Evolutionary conservation across 2,888 invertebrate species (phyloP), one percentile per base, ranked within the genome.

Genomic region (Plutella xylostella): DNA sequence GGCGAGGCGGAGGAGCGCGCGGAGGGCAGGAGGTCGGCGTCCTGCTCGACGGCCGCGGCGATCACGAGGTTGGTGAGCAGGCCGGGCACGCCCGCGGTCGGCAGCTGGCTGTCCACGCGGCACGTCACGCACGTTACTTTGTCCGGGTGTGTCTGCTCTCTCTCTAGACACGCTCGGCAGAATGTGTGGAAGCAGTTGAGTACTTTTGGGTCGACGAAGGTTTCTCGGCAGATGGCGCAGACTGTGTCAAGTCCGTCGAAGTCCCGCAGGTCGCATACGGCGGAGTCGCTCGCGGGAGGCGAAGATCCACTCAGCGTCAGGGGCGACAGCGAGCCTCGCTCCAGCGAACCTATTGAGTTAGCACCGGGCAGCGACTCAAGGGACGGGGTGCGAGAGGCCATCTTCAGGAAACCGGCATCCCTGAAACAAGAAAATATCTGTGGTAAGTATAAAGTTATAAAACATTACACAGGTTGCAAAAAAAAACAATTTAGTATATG

Each of bases 371-470:
- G 88, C 85, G 94, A 95, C 88, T 94, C 95, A 87, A 94, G 87
- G 84, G 94, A 95, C 85, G 94, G 94, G 86, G 94, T 94, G 82
- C 88, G 88, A 85, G 94, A 93, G 89, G 93, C 94, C 94, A 94
- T 94, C 89, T 92, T 93, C 90, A 92, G 86, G 90, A 90, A 89
- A 90, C 90, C 91, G 88, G 90, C 91, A 91, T 91, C 90, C 91
- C 91, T 91, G 88, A 30, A 88, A 89, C 78, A 83, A 83, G 55
- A 66, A 63, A 72, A 64, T 62, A 48, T 55, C n/a, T n/a, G n/a
- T n/a, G n/a, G n/a, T n/a, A n/a, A n/a, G n/a, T n/a, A n/a, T n/a
- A n/a, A n/a, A n/a, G n/a, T n/a, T n/a, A n/a, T n/a, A n/a, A n/a
- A n/a, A n/a, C n/a, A n/a, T n/a, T n/a, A n/a, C n/a, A n/a, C n/a